Percentiles rank a stretch among this genome's conserved stretches.
phyloP scores from a whole-genome alignment of 2,888 invertebrate species.

The Artemia sinica region DNA sequence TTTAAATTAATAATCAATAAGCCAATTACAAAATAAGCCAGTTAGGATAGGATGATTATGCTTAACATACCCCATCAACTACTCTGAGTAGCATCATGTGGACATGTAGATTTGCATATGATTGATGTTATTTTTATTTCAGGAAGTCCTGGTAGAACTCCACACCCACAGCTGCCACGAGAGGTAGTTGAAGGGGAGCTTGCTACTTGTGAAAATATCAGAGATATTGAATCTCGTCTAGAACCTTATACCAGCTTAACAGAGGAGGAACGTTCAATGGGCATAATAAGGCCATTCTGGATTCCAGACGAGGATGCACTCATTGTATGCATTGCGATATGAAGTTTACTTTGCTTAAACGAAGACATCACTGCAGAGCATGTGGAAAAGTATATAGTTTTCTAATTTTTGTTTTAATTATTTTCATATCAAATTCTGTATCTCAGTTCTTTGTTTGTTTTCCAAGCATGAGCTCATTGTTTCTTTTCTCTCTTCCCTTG shows the following conservation, averaged over 20 bases:
- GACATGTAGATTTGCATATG: no score
- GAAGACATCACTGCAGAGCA: conserved; percentile 64
- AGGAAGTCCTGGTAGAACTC: background rate
- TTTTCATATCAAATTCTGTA: no score
- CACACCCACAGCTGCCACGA: background rate
- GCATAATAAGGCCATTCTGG: conserved; percentile 64
- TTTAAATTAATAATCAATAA: no score
- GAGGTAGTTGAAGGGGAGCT: background rate
- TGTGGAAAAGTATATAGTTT: conserved; percentile 48
- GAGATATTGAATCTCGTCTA: background rate
- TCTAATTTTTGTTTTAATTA: no score
- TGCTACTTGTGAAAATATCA: background rate
- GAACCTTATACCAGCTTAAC: conserved; percentile 25
- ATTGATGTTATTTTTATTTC: no score
- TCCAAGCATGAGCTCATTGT: no score
- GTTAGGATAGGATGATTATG: no score
- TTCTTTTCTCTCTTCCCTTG: no score
- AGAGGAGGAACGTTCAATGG: conserved; percentile 35
- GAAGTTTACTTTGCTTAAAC: conserved; percentile 60
- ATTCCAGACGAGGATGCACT: conserved; percentile 63
- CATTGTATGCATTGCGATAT: conserved; percentile 63
- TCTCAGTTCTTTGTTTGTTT: no score
- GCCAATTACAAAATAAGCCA: no score
- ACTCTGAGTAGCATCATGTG: no score
- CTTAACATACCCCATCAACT: no score